Percentiles rank a stretch among this genome's conserved stretches.
These are phyloP conservation scores for Dryadula phaetusa DNA, from an alignment of 2,888 invertebrate species.

Conservation along the genomic window DNA sequence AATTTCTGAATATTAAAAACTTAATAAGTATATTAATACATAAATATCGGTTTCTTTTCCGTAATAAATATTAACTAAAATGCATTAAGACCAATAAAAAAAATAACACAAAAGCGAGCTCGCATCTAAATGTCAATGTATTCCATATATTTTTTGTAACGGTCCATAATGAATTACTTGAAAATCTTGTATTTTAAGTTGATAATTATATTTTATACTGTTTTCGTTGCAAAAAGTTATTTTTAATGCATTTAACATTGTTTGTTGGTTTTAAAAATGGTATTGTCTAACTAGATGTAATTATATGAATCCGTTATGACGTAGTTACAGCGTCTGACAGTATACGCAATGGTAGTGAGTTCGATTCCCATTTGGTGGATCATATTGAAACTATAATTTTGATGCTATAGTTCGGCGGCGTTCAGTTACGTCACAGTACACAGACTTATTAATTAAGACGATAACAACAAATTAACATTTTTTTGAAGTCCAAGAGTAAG, in stretches of 20 bases:
- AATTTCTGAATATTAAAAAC: too few relatives aligned
- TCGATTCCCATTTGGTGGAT: neutral
- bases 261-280: neutral
- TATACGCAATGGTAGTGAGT: neutral
- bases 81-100: neutral
- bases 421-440: too few relatives aligned
- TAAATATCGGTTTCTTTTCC: too few relatives aligned
- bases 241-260: neutral
- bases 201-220: neutral
- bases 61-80: neutral
- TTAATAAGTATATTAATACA: too few relatives aligned
- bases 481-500: neutral
- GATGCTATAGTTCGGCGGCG: too few relatives aligned
- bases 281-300: neutral
- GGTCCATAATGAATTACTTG: conserved; percentile 10
- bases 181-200: conserved; percentile 3
- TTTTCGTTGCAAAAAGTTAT: neutral
- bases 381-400: too few relatives aligned
- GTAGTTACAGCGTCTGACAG: too few relatives aligned
- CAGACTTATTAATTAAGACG: too few relatives aligned
- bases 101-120: neutral
- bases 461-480: too few relatives aligned
- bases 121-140: conserved; percentile 7
- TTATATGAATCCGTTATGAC: too few relatives aligned
- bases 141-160: neutral